A percentile compares a stretch with the other conserved stretches of the same genome.
Conservation (phyloP, 2,888 invertebrate genomes). For the Diaprepes abbreviatus region DNA sequence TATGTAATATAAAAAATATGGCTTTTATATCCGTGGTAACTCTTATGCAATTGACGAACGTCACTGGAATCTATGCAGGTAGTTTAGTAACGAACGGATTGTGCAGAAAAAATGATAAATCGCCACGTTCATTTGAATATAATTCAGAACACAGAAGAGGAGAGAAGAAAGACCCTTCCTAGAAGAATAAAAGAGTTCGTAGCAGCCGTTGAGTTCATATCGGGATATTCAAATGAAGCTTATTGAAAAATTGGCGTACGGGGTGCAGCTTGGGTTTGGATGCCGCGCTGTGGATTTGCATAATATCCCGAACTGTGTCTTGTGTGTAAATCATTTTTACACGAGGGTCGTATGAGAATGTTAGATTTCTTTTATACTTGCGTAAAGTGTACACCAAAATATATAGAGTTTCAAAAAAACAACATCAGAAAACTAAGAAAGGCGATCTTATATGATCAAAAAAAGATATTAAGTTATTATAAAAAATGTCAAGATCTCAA, state of each 20-base stretch:
- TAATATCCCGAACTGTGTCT: slow-evolving; percentile 42
- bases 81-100: slow-evolving; percentile 48
- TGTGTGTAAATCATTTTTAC: slow-evolving; percentile 40
- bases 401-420: no score
- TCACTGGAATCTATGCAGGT: slow-evolving; percentile 28
- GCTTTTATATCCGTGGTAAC: no score
- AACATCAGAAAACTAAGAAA: no score
- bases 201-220: slow-evolving; percentile 38
- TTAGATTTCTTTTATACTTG: no score
- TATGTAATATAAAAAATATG: no score
- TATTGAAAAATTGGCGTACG: slow-evolving; percentile 48
- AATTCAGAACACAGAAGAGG: slow-evolving; percentile 39
- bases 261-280: slow-evolving; percentile 40
- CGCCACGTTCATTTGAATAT: slow-evolving; percentile 49
- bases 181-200: slow-evolving; percentile 44
- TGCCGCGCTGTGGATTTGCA: slow-evolving; percentile 41
- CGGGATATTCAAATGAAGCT: slow-evolving; percentile 48
- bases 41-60: not conserved
- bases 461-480: no score
- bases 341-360: slow-evolving; percentile 32
- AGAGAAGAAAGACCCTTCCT: slow-evolving; percentile 21
- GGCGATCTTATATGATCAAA: no score
- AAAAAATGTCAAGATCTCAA: no score
- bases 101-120: slow-evolving; percentile 49
- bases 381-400: no score